Evolutionary conservation across 2,113 vertebrate genomes (phyloP), one percentile per base, ranked within the genome.

Genomic region (Serinus canaria): DNA sequence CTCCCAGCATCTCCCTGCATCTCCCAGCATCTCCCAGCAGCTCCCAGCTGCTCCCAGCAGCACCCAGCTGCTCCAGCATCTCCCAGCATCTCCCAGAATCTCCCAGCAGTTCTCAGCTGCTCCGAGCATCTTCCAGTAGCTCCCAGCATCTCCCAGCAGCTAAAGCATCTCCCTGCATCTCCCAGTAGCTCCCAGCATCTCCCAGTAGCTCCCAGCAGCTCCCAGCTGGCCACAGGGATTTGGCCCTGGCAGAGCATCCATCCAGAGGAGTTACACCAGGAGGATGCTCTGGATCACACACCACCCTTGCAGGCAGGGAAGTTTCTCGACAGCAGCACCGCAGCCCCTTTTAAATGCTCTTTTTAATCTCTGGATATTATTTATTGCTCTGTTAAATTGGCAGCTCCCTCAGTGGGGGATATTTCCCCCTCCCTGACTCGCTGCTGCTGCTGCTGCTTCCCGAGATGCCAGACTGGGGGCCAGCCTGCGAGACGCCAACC

Each of bases 391-490:
- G 60, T 66, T 96, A 75, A 97, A 97, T 43, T 93, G 97, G 96
- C 97, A 97, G 93, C 80, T 97, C 95, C 67, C 96, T 92, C 74
- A 4, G 94, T 90, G 91, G 96, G 94, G 92, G 97, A 96, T 35
- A 50, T 91, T 87, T 52, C 21, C 49, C 15, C 37, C 56, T 47
- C 41, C 67, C 8, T 3, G 3, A 23, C 96, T 96, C 91, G 76
- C 96, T 95, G 96, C 52, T 53, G 96, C 52, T 53, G 96, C 52
- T 53, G 52, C 98, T 97, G 98, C 89, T 97, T 97, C 97, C 95
- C 96, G 89, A 98, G 97, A 98, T 97, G 96, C 96, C 97, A 98
- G 98, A 98, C 98, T 96, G 49, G 98, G 98, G 97, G 95, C 98
- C 95, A 98, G 98, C 95, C 98, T 98, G 63, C 44, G 66, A 97